Conservation (phyloP, 2,113 vertebrate species). For the Thryonomys swinderianus region DNA sequence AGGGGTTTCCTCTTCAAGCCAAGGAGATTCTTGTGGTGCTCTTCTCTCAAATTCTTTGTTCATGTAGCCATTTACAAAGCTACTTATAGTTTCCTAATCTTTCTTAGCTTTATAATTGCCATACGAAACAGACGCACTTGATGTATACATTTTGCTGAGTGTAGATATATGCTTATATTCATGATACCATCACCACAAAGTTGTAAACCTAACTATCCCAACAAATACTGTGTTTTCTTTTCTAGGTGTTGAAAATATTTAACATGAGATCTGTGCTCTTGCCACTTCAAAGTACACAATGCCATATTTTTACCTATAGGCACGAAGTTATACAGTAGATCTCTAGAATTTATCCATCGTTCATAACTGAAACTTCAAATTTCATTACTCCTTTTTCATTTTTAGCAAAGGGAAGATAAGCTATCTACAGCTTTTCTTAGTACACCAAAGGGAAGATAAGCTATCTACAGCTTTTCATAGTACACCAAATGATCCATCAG, state of each 20-base stretch:
- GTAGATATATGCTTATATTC: neutral
- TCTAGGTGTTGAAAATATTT: neutral
- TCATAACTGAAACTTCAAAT: neutral
- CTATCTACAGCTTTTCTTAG: neutral
- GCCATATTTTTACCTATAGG: neutral
- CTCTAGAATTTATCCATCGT: neutral
- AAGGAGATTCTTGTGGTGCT: neutral
- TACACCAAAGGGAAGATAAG: neutral
- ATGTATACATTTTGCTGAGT: neutral
- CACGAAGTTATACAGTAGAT: neutral
- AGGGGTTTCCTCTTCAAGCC: neutral
- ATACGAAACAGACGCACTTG: neutral
- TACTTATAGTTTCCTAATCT: neutral
- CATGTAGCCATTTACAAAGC: neutral
- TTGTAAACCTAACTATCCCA: neutral
- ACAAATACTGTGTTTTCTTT: neutral
- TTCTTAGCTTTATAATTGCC: neutral
- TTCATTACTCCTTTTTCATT: neutral
- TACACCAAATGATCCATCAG: neutral
- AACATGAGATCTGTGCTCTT: neutral
- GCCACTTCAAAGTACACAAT: neutral
- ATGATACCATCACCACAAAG: neutral
- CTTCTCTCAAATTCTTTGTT: neutral
- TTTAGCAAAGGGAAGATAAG: slow-evolving; percentile 8
- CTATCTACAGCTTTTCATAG: neutral